phyloP scores from a whole-genome alignment of 1,140 invertebrate species.

The Lasaia peninsularis region DNA sequence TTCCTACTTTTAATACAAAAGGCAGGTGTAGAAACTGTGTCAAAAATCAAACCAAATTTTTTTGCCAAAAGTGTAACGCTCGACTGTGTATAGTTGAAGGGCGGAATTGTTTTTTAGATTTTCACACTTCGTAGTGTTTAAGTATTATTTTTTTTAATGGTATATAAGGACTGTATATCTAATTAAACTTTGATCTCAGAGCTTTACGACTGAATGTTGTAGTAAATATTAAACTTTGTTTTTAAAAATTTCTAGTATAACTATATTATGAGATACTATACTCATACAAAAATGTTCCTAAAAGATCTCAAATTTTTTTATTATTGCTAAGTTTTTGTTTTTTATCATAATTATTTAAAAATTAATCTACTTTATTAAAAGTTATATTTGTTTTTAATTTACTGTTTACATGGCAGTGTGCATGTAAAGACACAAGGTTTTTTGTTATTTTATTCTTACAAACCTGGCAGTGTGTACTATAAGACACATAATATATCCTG shows the following conservation, averaged over 20 bases:
- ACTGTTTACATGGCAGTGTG: neutral
- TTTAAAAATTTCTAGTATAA: too few relatives aligned
- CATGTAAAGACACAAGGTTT: neutral
- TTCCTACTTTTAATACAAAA: constrained; percentile 2
- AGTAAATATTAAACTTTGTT: too few relatives aligned
- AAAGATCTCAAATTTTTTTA: too few relatives aligned
- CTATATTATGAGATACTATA: too few relatives aligned
- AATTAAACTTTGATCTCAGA: too few relatives aligned
- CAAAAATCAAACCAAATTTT: constrained; percentile 6
- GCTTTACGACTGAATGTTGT: too few relatives aligned
- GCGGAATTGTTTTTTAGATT: constrained; percentile 15
- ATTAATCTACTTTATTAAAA: too few relatives aligned
- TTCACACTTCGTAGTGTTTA: constrained; percentile 5
- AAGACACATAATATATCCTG: constrained; percentile 27
- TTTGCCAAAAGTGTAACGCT: constrained; percentile 7
- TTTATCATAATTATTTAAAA: neutral
- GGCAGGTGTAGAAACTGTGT: constrained; percentile 3
- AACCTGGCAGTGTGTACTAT: constrained; percentile 1
- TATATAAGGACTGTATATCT: neutral
- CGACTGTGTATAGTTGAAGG: constrained; percentile 12
- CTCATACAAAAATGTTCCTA: too few relatives aligned
- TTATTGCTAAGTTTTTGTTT: too few relatives aligned
- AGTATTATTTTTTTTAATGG: neutral
- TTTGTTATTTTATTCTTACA: neutral
- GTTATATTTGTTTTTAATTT: too few relatives aligned